Percentiles rank a stretch among this genome's conserved stretches.
phyloP scores from a whole-genome alignment of 2,113 vertebrate species.

The Osmerus mordax region DNA sequence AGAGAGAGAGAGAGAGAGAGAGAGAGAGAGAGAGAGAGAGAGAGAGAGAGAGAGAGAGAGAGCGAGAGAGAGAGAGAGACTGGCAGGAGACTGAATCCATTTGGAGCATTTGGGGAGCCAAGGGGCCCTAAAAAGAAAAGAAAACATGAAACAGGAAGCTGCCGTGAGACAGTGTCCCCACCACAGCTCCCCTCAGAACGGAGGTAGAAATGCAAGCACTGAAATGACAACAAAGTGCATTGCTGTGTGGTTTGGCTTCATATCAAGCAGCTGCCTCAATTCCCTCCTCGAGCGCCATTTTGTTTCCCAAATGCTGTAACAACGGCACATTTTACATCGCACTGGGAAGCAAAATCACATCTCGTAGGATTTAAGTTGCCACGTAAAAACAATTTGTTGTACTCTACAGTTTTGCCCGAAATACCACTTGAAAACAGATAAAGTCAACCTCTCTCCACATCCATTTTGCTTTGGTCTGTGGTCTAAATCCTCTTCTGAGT shows the following conservation, averaged over 20 bases:
- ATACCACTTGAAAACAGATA: not conserved
- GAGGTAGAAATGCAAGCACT: too few relatives aligned
- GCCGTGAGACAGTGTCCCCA: too few relatives aligned
- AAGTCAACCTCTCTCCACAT: not conserved
- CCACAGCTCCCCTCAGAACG: too few relatives aligned
- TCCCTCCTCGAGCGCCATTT: constrained; percentile 17
- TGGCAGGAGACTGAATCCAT: constrained; percentile 59
- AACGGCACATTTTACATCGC: constrained; percentile 1
- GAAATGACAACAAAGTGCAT: not conserved
- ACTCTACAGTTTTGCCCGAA: too few relatives aligned
- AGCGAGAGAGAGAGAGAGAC: not conserved
- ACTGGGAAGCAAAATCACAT: too few relatives aligned
- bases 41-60: not conserved
- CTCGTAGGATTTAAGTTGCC: too few relatives aligned
- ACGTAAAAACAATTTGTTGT: too few relatives aligned
- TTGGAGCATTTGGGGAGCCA: constrained; percentile 62
- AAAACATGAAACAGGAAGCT: constrained; percentile 13
- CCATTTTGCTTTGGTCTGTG: constrained; percentile 32
- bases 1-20: constrained; percentile 2
- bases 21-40: not conserved
- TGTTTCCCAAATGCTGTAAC: constrained; percentile 12
- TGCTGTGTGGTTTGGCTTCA: not conserved
- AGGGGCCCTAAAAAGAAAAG: constrained; percentile 40
- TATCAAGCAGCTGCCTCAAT: constrained; percentile 28
- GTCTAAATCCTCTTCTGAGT: constrained; percentile 42